These are phyloP conservation scores for Dolichomitus sp. DNA, from an alignment of 2,888 invertebrate species.

Conservation along the genomic window DNA sequence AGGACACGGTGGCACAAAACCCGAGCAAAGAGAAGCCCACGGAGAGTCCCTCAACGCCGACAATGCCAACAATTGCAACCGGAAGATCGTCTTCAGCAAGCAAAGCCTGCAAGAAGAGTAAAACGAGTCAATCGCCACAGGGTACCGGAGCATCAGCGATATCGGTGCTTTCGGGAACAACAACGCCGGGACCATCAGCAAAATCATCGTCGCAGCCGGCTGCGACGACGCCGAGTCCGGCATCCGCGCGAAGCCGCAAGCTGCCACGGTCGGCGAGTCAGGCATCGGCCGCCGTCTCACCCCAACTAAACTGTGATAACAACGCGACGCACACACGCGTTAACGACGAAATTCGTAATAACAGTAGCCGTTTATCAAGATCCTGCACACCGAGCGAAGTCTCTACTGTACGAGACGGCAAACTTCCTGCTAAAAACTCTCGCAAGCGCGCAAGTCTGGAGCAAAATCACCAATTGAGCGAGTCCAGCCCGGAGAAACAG, in stretches of 20 bases:
- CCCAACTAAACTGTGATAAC: slow-evolving; percentile 85
- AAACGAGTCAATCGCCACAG: slow-evolving; percentile 80
- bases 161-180: slow-evolving; percentile 45
- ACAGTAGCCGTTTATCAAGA: slow-evolving; percentile 50
- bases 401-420: slow-evolving; percentile 57
- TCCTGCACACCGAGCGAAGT: slow-evolving; percentile 71
- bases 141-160: slow-evolving; percentile 74
- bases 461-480: slow-evolving; percentile 71
- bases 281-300: slow-evolving; percentile 73
- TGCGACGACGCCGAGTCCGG: slow-evolving; percentile 66
- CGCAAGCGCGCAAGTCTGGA: slow-evolving; percentile 81
- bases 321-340: slow-evolving; percentile 67
- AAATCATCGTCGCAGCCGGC: slow-evolving; percentile 74
- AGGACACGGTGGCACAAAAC: slow-evolving; percentile 76
- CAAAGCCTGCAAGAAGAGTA: slow-evolving; percentile 80
- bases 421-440: slow-evolving; percentile 74
- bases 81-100: slow-evolving; percentile 53
- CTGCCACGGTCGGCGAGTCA: slow-evolving; percentile 65
- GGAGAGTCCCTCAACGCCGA: slow-evolving; percentile 19
- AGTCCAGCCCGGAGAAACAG: slow-evolving; percentile 83
- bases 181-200: slow-evolving; percentile 66
- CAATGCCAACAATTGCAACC: background rate
- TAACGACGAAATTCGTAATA: slow-evolving; percentile 71
- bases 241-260: slow-evolving; percentile 61
- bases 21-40: slow-evolving; percentile 77